A percentile compares a stretch with the other conserved stretches of the same genome.
Conservation (phyloP, 2,888 invertebrate species). For the Chrysomela aeneicollis region DNA sequence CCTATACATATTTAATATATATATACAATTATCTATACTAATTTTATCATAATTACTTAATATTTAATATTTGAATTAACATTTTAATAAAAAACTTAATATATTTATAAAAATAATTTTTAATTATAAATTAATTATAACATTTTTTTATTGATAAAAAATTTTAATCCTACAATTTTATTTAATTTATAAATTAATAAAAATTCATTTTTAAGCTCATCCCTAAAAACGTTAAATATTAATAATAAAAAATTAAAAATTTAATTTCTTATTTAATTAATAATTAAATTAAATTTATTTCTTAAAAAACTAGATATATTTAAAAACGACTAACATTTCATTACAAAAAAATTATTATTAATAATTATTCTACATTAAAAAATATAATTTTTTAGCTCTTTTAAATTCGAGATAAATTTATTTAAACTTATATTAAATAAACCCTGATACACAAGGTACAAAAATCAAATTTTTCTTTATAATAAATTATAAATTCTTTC, state of each 20-base stretch:
- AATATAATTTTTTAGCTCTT: conserved; percentile 68
- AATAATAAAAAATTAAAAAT: conserved; percentile 18
- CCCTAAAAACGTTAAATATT: conserved; percentile 21
- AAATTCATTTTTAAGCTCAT: conserved; percentile 35
- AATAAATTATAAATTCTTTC: conserved; percentile 59
- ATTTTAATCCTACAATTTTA: conserved; percentile 67
- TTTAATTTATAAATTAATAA: conserved; percentile 43
- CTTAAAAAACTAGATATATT: conserved; percentile 74
- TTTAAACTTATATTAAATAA: conserved; percentile 63
- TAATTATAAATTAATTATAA: conserved; percentile 62
- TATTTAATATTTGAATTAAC: conserved; percentile 58
- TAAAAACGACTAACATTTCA: conserved; percentile 73
- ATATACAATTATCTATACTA: conserved; percentile 63
- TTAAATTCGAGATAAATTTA: conserved; percentile 68
- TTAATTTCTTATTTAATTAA: conserved; percentile 9
- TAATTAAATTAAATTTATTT: conserved; percentile 59
- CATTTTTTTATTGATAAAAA: conserved; percentile 64
- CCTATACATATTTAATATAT: conserved; percentile 45
- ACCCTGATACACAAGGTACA: conserved; percentile 80
- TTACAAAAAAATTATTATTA: conserved; percentile 70
- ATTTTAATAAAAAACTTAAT: conserved; percentile 60
- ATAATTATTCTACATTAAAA: conserved; percentile 70
- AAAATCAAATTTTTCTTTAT: conserved; percentile 67
- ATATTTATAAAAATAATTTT: conserved; percentile 61
- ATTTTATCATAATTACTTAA: conserved; percentile 68